Percentiles rank a stretch among this genome's conserved stretches.
Conservation (phyloP, 2,113 vertebrate genomes). For the Pteropus alecto region DNA sequence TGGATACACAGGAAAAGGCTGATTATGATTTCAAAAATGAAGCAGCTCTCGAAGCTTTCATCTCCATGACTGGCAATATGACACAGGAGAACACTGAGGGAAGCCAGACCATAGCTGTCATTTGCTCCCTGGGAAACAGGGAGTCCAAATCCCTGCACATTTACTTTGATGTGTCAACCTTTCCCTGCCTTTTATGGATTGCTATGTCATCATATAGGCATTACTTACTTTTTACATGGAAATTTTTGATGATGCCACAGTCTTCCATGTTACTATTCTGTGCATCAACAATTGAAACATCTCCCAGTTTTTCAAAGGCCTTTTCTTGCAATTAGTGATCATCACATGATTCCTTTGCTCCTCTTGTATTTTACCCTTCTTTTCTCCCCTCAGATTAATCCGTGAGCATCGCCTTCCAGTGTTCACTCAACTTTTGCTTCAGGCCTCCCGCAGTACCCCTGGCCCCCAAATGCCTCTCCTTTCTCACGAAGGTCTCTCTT, state of each 20-base stretch:
- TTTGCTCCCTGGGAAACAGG: too few species aligned
- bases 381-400: neutral
- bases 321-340: neutral
- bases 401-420: neutral
- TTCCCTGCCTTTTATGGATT: neutral
- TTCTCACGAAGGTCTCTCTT: too few species aligned
- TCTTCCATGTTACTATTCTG: neutral
- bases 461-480: neutral
- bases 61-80: neutral
- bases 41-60: neutral
- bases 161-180: neutral
- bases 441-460: neutral
- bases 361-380: neutral
- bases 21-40: neutral
- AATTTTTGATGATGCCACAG: neutral
- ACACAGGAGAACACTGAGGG: neutral
- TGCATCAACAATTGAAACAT: neutral
- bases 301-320: neutral
- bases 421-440: neutral
- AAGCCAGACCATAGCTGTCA: rapidly evolving
- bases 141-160: neutral
- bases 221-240: neutral
- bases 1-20: neutral
- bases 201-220: neutral
- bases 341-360: neutral